A percentile compares a stretch with the other conserved stretches of the same genome.
These are phyloP conservation scores for Timema cristinae DNA, from an alignment of 2,888 invertebrate species.

Conservation along the genomic window DNA sequence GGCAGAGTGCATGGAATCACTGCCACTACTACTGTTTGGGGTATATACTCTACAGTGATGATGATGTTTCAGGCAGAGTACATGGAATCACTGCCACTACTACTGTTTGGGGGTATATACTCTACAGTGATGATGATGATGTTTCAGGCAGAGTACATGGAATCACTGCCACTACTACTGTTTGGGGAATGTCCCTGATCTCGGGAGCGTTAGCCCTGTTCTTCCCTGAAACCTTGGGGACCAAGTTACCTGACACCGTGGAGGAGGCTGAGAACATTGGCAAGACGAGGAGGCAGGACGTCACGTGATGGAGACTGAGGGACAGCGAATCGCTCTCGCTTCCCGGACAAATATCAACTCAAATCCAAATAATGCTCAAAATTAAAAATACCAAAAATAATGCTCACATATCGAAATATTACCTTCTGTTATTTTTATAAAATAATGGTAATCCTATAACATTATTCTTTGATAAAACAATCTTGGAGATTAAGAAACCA, in stretches of 20 bases:
- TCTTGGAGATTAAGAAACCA: too few relatives aligned
- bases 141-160: constrained; percentile 39
- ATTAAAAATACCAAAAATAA: too few relatives aligned
- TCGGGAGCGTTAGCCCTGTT: constrained; percentile 59
- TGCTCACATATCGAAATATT: too few relatives aligned
- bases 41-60: background rate
- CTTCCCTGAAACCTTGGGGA: constrained; percentile 66
- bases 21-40: too few relatives aligned
- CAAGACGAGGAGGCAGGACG: background rate
- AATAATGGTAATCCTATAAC: too few relatives aligned
- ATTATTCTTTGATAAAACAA: too few relatives aligned
- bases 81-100: constrained; percentile 53
- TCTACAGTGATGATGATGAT: background rate
- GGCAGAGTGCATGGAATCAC: too few relatives aligned
- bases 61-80: constrained; percentile 37
- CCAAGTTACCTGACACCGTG: constrained; percentile 61
- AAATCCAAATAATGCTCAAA: too few relatives aligned
- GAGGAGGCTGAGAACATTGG: constrained; percentile 54
- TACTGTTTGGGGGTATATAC: constrained; percentile 54
- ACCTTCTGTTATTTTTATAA: too few relatives aligned
- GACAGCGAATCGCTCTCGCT: too few relatives aligned
- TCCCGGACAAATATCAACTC: too few relatives aligned
- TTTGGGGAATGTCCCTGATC: constrained; percentile 59
- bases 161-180: constrained; percentile 57
- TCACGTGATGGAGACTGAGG: too few relatives aligned